Evolutionary conservation across 1,140 invertebrate genomes (phyloP), one percentile per base, ranked within the genome.

Genomic region (Philaenus spumarius): DNA sequence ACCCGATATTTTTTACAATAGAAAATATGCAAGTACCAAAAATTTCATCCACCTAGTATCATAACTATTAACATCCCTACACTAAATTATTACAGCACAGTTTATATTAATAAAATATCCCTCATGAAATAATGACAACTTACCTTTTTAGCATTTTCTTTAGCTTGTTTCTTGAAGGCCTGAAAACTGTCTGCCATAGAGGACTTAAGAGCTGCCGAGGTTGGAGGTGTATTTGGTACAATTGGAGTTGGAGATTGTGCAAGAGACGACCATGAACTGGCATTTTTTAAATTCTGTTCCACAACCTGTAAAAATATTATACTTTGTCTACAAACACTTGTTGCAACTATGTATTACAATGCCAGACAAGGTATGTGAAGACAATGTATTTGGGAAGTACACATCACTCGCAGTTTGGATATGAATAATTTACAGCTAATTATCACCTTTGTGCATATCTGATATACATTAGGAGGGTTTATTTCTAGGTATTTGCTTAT

Each of bases 91-190:
- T n/a, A n/a, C n/a, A n/a, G n/a, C n/a, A n/a, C n/a, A n/a, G n/a
- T n/a, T n/a, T n/a, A n/a, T n/a, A n/a, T n/a, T n/a, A n/a, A n/a
- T n/a, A n/a, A n/a, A n/a, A n/a, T n/a, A n/a, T n/a, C n/a, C n/a
- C n/a, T n/a, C n/a, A n/a, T n/a, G n/a, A n/a, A n/a, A n/a, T n/a
- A n/a, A 20, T 37, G 12, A 30, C 23, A 23, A 67, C 71, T 73
- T 72, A 84, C 83, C 68, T 91, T 81, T 75, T 96, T 91, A 58
- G 87, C 85, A 71, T 97, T 95, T 74, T 97, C 93, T 73, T 93
- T 92, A 7, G 94, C 94, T 78, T 95, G 87, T 70, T 95, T 95
- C 70, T 92, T 92, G 72, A 97, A 98, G 62, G 86, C 85, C 75
- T 90, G 79, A 66, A 86, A 89, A 61, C 80, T 78, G 64, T 69